Base-by-base conservation (phyloP, 2,113 vertebrate genomes). In the Oncorhynchus nerka region DNA sequence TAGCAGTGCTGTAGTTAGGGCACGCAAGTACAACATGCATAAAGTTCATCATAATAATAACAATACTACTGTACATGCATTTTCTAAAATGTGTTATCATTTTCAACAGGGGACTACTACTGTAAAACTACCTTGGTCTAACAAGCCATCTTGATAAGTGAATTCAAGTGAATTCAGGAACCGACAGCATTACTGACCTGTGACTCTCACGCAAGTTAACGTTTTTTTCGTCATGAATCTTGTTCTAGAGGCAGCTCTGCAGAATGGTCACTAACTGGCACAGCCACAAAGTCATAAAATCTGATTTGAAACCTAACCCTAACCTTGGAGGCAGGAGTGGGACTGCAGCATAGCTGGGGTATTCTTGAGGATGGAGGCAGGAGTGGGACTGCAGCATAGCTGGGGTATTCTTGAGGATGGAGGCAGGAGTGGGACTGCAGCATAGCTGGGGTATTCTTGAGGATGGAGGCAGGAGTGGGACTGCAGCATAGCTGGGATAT, bases 381-480 rank as follows among this genome's bases (percentile, higher is more conserved):
- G 32, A 34, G 32, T 68, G 64, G 78, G 0, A 24, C 51, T 74
- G 65, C 68, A 12, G 76, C 49, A 78, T 73, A 57, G 32, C 32
- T 34, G 4, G 5, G 32, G 5, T 34, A 76, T 77, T 65, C 65
- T 71, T 6, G 32, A 34, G 32, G 68, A 61, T 13, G 65, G 57
- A 45, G 39, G 39, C 39, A 45, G 39, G 49, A 19, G 49, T 13
- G 49, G 12, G 1, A 55, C 15, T 55, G 49, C 49, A 28, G 65
- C 76, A 19, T 75, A 79, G 68, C 79, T 73, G 79, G 74, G 76
- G 39, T 80, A 79, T 4, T 65, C n/a, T 79, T 76, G 65, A 34
- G 80, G 5, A 34, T 6, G 5, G 32, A 34, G 32, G 32, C 32
- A 34, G 5, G 1, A 34, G 32, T 68, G 64, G 78, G 15, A 24